Base-by-base conservation (phyloP, 2,888 invertebrate species). In the Heliconius ismenius region DNA sequence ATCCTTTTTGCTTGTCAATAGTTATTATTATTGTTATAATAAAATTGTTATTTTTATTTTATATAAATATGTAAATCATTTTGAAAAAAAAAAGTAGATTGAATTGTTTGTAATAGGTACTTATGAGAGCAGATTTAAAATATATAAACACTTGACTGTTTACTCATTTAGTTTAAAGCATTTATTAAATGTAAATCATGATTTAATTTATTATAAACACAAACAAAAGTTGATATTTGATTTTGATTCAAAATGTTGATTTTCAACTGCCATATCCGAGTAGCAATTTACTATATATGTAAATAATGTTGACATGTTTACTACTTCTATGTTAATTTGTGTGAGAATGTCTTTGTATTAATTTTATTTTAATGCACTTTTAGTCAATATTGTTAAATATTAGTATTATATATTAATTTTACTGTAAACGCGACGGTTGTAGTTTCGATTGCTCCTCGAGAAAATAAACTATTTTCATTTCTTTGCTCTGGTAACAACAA, bases 151-250 rank as follows among this genome's bases (percentile, higher is more conserved):
- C 18, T 24, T 43, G 67, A 67, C 67, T 67, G 67, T 67, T 39
- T 9, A 4, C 13, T 3, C 15, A 15, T 65, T 21, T 39, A 65
- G 10, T 39, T 21, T 21, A 43, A 24, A 67, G 67, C 67, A 67
- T 67, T 67, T 67, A 67, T 67, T 67, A 39, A 62, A 62, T 62
- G 15, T 62, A 62, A 62, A 62, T 62, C 26, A 62, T 26, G 11
- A 62, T 24, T 65, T 3, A 24, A 65, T n/a, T 28, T 65, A 64
- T 28, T 32, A 32, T 65, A 32, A n/a, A 36, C 11, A 39, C n/a
- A 65, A 39, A 39, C 28, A 10, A 15, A 21, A 7, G 32, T 32
- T 21, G 18, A 21, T 6, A 13, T 65, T n/a, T 36, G 65, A 39
- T 24, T n/a, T 39, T 39, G 7, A 36, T n/a, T 0, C 4, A 36